A percentile compares a stretch with the other conserved stretches of the same genome.
Evolutionary conservation across 2,888 invertebrate species (phyloP).

Genomic region (Cerceris rybyensis): DNA sequence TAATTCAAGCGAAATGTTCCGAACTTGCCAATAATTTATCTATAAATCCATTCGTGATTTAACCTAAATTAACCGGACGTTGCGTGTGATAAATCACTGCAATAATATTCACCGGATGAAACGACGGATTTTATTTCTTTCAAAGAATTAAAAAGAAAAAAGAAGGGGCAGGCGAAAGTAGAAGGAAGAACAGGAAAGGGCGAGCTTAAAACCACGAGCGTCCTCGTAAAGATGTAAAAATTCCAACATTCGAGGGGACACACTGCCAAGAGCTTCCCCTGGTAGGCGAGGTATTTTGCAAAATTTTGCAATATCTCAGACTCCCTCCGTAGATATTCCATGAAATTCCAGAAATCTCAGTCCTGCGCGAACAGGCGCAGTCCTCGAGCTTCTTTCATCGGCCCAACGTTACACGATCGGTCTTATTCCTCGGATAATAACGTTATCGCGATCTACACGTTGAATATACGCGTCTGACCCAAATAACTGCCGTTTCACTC

Average conservation of each 20-base stretch:
- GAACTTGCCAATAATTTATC: slow-evolving; percentile 2
- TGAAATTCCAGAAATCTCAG: slow-evolving; percentile 31
- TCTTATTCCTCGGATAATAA: slow-evolving; percentile 42
- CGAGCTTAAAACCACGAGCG: no score
- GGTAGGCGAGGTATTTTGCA: slow-evolving; percentile 6
- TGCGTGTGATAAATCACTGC: not conserved
- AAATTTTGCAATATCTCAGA: slow-evolving; percentile 26
- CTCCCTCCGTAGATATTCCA: slow-evolving; percentile 9
- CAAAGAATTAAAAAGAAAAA: no score
- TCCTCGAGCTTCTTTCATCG: not conserved
- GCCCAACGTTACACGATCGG: slow-evolving; percentile 2
- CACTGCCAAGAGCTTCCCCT: slow-evolving; percentile 7
- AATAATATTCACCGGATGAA: not conserved
- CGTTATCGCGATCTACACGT: slow-evolving; percentile 36
- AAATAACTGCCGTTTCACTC: slow-evolving; percentile 47
- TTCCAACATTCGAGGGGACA: not conserved
- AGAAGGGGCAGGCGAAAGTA: no score
- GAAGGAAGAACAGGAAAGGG: no score
- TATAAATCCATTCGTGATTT: slow-evolving; percentile 3
- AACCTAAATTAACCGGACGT: not conserved
- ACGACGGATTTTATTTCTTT: not conserved
- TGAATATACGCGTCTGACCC: slow-evolving; percentile 38
- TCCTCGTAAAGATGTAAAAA: no score
- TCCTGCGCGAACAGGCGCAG: slow-evolving; percentile 13
- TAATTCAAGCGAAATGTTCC: not conserved